Evolutionary conservation across 2,113 vertebrate genomes (phyloP).

Genomic region (Ameiurus melas): DNA sequence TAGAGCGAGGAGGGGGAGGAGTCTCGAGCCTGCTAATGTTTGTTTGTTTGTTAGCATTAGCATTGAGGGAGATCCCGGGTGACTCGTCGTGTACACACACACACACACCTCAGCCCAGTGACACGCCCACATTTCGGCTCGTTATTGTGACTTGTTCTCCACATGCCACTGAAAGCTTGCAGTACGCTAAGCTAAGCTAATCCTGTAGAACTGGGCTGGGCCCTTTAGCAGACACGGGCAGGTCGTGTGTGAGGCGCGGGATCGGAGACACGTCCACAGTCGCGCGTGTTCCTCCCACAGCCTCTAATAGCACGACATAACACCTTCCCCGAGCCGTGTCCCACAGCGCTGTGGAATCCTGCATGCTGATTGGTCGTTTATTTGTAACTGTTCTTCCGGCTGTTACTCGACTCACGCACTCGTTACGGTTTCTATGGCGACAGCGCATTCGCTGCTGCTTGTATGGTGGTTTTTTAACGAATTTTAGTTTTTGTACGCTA

Average conservation of each 20-base stretch:
- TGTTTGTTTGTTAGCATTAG: background rate
- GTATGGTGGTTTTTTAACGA: background rate
- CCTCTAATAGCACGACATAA: background rate
- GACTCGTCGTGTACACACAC: background rate
- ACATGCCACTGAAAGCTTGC: background rate
- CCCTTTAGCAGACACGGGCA: background rate
- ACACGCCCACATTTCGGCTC: background rate
- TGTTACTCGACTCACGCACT: background rate
- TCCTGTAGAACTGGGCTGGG: background rate
- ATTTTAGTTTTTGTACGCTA: too few species aligned
- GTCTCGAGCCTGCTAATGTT: background rate
- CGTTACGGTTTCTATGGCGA: background rate
- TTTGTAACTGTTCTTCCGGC: background rate
- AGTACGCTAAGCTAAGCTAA: background rate
- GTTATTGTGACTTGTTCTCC: background rate
- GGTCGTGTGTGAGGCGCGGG: background rate
- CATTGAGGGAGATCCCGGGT: background rate
- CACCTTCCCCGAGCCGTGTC: too few species aligned
- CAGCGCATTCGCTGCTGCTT: background rate
- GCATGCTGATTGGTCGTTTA: background rate
- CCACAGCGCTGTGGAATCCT: background rate
- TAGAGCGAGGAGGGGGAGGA: background rate
- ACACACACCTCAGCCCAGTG: background rate
- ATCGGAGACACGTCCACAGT: too few species aligned
- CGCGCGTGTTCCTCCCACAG: too few species aligned